Conservation (phyloP, 2,888 invertebrate species). For the Entomobrya proxima region DNA sequence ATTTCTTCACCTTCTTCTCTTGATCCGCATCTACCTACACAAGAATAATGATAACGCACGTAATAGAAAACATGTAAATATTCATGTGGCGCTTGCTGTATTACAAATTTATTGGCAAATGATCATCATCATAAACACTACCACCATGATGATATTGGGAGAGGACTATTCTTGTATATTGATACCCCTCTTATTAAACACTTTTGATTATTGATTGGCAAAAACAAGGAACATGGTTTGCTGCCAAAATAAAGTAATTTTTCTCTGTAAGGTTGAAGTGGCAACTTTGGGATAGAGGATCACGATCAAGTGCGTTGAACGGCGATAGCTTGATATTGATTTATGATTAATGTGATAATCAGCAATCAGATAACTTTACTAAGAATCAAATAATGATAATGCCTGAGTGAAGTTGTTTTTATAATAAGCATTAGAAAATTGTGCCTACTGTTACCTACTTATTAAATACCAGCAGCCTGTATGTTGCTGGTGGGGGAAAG, state of each 20-base stretch:
- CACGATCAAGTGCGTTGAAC: not conserved
- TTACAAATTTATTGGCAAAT: slow-evolving; percentile 39
- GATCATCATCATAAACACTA: not conserved
- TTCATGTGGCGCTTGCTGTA: not conserved
- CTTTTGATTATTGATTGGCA: slow-evolving; percentile 36
- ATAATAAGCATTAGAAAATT: too few relatives aligned
- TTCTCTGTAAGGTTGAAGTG: slow-evolving; percentile 1
- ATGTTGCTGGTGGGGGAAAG: too few relatives aligned
- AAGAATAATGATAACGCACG: not conserved
- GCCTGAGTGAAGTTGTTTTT: too few relatives aligned
- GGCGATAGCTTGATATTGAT: too few relatives aligned
- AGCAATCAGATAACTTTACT: too few relatives aligned
- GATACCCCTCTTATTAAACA: slow-evolving; percentile 13
- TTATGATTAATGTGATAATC: too few relatives aligned
- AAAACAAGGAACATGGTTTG: slow-evolving; percentile 40
- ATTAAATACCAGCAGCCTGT: too few relatives aligned
- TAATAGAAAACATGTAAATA: not conserved
- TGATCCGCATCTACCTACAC: not conserved
- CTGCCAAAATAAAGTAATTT: slow-evolving; percentile 54
- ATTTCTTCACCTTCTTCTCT: slow-evolving; percentile 31
- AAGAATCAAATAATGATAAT: too few relatives aligned
- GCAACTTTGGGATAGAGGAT: not conserved
- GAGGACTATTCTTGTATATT: not conserved
- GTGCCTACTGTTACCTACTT: too few relatives aligned
- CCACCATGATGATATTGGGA: not conserved